Base-by-base conservation (phyloP, 2,113 vertebrate species). In the Trogon melanurus region DNA sequence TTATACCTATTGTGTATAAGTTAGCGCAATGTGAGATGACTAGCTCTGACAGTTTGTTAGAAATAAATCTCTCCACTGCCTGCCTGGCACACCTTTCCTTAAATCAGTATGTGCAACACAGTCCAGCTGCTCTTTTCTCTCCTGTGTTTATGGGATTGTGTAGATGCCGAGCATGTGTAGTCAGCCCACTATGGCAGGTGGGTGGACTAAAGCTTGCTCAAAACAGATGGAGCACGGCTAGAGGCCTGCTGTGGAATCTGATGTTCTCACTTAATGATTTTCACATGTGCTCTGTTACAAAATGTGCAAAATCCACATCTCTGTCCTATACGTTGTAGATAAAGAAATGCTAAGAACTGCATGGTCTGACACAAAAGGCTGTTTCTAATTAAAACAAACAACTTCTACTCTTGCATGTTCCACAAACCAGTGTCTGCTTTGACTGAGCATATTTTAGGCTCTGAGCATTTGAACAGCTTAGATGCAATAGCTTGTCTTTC, bases 241-340 rank as follows among this genome's bases (percentile, higher is more conserved):
- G 85, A 81, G 76, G n/a, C 13, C 1, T 84, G 14, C 75, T 32
- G 73, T 45, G 25, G 85, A 85, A 61, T 14, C 53, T 90, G 90
- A 65, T 15, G 1, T 84, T 69, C 19, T 67, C 78, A n/a, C 72
- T 83, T 75, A 61, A 93, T 91, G 79, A 41, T 86, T 65, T 96
- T 96, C 90, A 91, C 76, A 13, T 72, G 65, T 26, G 0, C 65
- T 79, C 6, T 20, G 11, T 72, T 86, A 86, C 53, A 86, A 51
- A 93, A 84, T 12, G 83, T 95, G 92, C 90, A 84, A 89, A 91
- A 90, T 72, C n/a, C 81, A 83, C 92, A 67, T 65, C 71, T 89
- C 73, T 81, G 91, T 80, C 51, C 80, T 85, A 3, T 78, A 65
- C 4, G 0, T 51, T 89, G 62, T 5, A 93, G 86, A 89, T 89